Conservation (phyloP, 2,113 vertebrate species). For the Miniopterus natalensis region DNA sequence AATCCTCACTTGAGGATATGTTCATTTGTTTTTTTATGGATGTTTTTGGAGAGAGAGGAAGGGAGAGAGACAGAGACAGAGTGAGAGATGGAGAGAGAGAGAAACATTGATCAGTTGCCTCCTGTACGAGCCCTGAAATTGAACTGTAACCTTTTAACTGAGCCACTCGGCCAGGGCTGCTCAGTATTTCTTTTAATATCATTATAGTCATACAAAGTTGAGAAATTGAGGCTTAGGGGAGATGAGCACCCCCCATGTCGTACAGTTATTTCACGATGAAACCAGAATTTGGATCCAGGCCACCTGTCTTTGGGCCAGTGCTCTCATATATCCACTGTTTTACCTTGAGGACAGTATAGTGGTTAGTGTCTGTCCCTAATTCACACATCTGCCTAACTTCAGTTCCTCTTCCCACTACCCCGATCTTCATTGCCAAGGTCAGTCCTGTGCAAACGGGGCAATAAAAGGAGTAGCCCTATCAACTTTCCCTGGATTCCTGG, state of each 20-base stretch:
- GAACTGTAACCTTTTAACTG: no score
- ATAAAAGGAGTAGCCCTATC: neutral
- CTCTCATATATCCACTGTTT: neutral
- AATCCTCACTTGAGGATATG: no score
- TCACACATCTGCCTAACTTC: neutral
- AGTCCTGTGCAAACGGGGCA: neutral
- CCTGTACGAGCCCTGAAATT: no score
- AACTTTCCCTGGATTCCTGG: neutral
- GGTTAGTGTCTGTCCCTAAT: neutral
- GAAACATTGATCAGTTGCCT: no score
- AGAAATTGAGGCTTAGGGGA: neutral
- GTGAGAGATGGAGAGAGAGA: no score
- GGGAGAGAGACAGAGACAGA: no score
- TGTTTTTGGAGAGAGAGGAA: no score
- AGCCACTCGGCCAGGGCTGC: no score
- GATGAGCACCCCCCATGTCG: accelerated
- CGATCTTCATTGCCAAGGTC: neutral
- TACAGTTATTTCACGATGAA: neutral
- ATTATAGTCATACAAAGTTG: neutral
- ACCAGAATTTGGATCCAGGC: neutral
- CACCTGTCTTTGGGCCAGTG: neutral
- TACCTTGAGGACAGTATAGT: neutral
- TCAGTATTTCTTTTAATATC: neutral
- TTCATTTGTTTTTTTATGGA: no score
- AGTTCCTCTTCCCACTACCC: neutral